Evolutionary conservation across 2,888 invertebrate genomes (phyloP), one percentile per base, ranked within the genome.

Genomic region (Conomelus anceps): DNA sequence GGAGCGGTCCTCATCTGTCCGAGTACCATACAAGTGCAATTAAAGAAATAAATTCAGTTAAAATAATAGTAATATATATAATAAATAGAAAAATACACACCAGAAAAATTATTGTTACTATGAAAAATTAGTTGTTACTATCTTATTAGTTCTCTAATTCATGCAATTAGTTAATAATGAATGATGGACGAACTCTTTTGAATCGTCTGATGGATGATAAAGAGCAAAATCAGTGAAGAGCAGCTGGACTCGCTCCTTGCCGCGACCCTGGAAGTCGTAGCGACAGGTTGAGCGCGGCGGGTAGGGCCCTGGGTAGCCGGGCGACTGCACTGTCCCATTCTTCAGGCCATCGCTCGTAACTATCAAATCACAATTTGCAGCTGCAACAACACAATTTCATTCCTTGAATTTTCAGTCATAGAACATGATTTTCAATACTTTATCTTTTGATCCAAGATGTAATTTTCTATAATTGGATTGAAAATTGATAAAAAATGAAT

Each of bases 261-360:
- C 96, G 91, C 96, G 94, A 85, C 98, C 98, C 92, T 96, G 96
- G 93, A 99, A 98, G 90, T 98, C 97, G 93, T 97, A 98, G 92
- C 97, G 96, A 94, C 98, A 99, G 92, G 96, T 96, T 89, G 97
- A 96, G 92, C 96, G 95, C 24, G 96, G 94, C 87, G 97, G 97
- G 93, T 98, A 98, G 87, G 96, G 95, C 90, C 96, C 95, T n/a
- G 97, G 97, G 93, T 97, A 98, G 92, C 96, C 96, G 22, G 97
- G 98, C 89, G 98, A 97, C 86, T 96, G 96, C 92, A 98, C 96
- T 29, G 96, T 96, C 29, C 98, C 98, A 91, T 97, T 96, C 93
- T 97, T 97, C 89, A 95, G 95, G 88, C 95, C 95, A 92, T 97
- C 97, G 92, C 98, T 97, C 93, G 95, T 96, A 93, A 96, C 96